Evolutionary conservation across 1,140 invertebrate genomes (phyloP), one percentile per base, ranked within the genome.

Genomic region (Archivesica marissinica): DNA sequence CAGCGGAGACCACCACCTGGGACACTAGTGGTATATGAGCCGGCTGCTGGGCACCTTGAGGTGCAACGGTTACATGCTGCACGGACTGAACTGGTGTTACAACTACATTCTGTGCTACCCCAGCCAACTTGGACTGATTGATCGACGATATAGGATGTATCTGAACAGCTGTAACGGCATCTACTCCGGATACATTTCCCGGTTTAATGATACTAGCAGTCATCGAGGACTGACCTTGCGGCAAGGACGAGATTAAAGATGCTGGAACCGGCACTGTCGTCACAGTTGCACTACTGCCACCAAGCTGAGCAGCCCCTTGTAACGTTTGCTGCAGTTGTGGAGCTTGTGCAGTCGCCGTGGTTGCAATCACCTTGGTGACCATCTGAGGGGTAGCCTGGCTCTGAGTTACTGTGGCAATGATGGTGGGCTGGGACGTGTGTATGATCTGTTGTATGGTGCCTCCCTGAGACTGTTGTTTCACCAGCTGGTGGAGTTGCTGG

Each of bases 401-500:
- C 80, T 92, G 91, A 15, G 87, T 91, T 33, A 89, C 89, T 17
- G 90, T 89, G 38, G 90, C 88, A 68, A 92, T 92, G 80, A 92
- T 91, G 47, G 91, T 90, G 20, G 92, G 92, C 79, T 91, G 90
- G 23, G 89, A 88, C 13, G 89, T 88, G 13, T 87, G 81, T 13
- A 88, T 89, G 25, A 88, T 87, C 64, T 90, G 89, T 35, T 86
- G 87, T 20, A 89, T 88, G 41, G 87, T 87, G 4, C 81, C 85
- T 2, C 87, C 86, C 44, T 85, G 79, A 15, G 74, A 86, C 77
- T 86, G 87, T 64, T 87, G 87, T 68, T 90, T 91, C 52, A 91
- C 88, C 13, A 92, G 86, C 85, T 93, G 92, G 33, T 92, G 88
- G 9, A 93, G 56, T n/a, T 91, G 87, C 39, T 92, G 91, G 13